Conservation (phyloP, 2,797 vertebrate species). For the Microctenopoma stevenorrisi region DNA sequence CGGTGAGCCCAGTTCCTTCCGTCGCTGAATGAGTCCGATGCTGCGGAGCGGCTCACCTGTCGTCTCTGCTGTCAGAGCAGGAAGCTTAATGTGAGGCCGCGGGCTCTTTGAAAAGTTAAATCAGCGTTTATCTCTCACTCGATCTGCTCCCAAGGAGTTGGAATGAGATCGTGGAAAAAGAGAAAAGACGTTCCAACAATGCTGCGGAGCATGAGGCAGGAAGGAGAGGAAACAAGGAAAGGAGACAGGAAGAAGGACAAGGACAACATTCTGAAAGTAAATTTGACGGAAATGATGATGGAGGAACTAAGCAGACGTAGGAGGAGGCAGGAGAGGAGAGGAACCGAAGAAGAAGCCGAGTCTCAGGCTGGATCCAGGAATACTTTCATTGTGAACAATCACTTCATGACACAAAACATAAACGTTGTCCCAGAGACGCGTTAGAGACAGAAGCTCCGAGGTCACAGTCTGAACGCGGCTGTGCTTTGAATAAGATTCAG, state of each 20-base stretch:
- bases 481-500: slow-evolving; percentile 44
- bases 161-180: background rate
- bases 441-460: background rate
- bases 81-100: slow-evolving; percentile 33
- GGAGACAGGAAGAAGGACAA: background rate
- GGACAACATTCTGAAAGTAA: no score
- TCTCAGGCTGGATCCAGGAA: no score
- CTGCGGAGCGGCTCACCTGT: slow-evolving; percentile 7
- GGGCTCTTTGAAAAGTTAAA: slow-evolving; percentile 15
- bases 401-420: no score
- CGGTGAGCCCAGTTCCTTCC: background rate
- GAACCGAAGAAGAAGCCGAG: no score
- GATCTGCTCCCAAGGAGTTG: background rate
- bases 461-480: slow-evolving; percentile 10
- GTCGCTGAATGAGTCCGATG: slow-evolving; percentile 24
- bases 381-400: no score
- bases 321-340: no score
- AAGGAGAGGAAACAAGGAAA: background rate
- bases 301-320: no score
- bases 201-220: background rate
- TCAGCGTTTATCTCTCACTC: background rate
- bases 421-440: no score
- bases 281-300: no score
- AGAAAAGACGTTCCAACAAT: no score
- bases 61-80: no score